phyloP scores from a whole-genome alignment of 2,888 invertebrate species.

The Psylliodes chrysocephalus region DNA sequence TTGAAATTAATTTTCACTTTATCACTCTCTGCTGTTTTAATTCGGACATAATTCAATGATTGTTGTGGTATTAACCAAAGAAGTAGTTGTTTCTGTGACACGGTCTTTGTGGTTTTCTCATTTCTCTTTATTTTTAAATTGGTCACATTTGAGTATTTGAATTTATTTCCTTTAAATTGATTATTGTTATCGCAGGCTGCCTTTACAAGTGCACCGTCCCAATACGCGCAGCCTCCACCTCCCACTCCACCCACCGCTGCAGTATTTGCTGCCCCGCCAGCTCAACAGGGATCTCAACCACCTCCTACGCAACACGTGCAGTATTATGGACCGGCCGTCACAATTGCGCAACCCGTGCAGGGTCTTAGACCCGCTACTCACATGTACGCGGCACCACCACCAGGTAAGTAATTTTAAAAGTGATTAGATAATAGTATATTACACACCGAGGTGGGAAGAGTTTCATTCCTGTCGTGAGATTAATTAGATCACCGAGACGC shows the following conservation, averaged over 20 bases:
- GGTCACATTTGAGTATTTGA: too few species aligned
- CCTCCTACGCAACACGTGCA: conserved; percentile 46
- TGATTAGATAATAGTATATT: too few species aligned
- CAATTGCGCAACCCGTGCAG: conserved; percentile 47
- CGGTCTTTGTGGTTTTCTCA: too few species aligned
- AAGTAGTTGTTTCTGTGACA: too few species aligned
- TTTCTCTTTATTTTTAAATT: too few species aligned
- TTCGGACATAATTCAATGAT: too few species aligned
- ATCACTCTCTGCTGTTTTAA: too few species aligned
- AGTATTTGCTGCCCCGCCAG: conserved; percentile 48
- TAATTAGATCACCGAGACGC: too few species aligned
- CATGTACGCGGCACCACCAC: conserved; percentile 50
- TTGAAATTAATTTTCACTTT: too few species aligned
- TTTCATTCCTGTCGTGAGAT: too few species aligned
- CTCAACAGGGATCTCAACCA: conserved; percentile 44
- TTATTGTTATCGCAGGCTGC: conserved; percentile 43
- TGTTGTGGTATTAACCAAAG: too few species aligned
- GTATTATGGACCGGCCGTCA: conserved; percentile 48
- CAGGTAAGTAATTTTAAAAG: conserved; percentile 39
- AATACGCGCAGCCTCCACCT: conserved; percentile 33
- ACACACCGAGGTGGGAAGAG: too few species aligned
- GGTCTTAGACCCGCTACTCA: conserved; percentile 43
- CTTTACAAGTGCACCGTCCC: conserved; percentile 40
- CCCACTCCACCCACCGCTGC: conserved; percentile 57
- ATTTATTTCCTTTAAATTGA: not conserved